These are phyloP conservation scores for Hermaeophaga mercurialis DNA, from an alignment of 2,888 invertebrate species.

Conservation along the genomic window DNA sequence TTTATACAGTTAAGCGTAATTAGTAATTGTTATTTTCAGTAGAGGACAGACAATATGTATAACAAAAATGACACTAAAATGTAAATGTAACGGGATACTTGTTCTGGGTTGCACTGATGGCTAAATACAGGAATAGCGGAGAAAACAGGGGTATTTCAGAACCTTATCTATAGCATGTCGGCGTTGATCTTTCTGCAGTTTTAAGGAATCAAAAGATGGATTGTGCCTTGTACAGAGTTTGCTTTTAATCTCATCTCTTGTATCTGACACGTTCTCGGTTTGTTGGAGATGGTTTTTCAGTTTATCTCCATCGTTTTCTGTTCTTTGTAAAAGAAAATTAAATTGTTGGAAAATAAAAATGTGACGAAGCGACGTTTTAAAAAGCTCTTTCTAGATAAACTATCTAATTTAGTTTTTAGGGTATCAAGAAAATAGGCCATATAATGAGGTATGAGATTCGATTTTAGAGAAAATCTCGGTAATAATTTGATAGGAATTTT, in stretches of 20 bases:
- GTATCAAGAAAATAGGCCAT: neutral
- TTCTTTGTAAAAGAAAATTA: conserved; percentile 14
- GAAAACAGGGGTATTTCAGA: conserved; percentile 1
- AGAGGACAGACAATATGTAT: no score
- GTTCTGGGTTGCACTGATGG: neutral
- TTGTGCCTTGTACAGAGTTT: conserved; percentile 25
- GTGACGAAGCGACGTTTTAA: conserved; percentile 7
- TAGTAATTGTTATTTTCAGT: no score
- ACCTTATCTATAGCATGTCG: conserved; percentile 19
- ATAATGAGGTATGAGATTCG: no score
- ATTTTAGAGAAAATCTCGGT: no score
- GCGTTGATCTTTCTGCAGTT: conserved; percentile 30
- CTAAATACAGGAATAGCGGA: neutral
- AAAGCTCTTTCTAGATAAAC: conserved; percentile 2
- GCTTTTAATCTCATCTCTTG: conserved; percentile 24
- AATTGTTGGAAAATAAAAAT: conserved; percentile 19
- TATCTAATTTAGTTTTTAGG: conserved; percentile 3
- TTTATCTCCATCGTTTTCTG: neutral
- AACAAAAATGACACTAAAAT: no score
- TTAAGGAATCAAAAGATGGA: conserved; percentile 28
- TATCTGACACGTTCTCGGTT: conserved; percentile 26
- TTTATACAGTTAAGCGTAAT: no score
- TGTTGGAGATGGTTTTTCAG: conserved; percentile 17
- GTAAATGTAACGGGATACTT: neutral
- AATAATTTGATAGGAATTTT: no score